Evolutionary conservation across 64 coral and sea anemone species (phyloP).

Genomic region (Platygyra sinensis): DNA sequence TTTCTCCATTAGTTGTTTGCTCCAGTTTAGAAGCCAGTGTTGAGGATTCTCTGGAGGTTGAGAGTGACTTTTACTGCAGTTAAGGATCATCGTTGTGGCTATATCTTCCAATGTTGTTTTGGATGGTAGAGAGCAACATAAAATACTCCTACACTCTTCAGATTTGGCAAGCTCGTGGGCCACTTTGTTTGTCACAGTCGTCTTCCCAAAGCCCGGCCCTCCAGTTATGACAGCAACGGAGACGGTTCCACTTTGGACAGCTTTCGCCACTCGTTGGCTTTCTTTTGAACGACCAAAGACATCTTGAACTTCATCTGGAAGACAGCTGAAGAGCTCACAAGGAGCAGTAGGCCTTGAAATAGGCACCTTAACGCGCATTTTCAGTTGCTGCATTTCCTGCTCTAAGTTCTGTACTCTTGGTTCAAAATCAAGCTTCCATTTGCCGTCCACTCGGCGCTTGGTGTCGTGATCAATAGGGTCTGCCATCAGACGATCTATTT

Average conservation of each 20-base stretch:
- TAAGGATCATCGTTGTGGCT: slow-evolving; percentile 15
- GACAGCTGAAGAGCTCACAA: background rate
- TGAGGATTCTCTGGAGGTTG: slow-evolving; percentile 29
- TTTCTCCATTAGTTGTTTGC: slow-evolving; percentile 6
- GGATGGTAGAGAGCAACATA: slow-evolving; percentile 25
- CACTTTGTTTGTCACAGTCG: slow-evolving; percentile 55
- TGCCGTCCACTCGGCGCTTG: slow-evolving; percentile 12
- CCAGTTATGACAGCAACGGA: slow-evolving; percentile 47
- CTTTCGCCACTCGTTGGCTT: background rate
- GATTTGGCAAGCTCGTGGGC: slow-evolving; percentile 34
- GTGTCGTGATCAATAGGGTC: slow-evolving; percentile 30
- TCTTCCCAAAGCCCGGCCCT: slow-evolving; percentile 72
- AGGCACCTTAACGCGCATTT: background rate
- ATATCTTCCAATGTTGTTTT: slow-evolving; percentile 26
- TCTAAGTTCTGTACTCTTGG: background rate
- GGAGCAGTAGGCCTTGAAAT: background rate
- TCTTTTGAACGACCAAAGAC: slow-evolving; percentile 40
- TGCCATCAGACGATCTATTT: slow-evolving; percentile 39
- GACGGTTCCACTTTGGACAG: background rate
- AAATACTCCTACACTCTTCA: background rate
- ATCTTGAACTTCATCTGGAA: slow-evolving; percentile 29
- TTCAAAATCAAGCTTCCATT: background rate
- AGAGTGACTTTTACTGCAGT: slow-evolving; percentile 34
- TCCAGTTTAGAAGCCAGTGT: slow-evolving; percentile 50
- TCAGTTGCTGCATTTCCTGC: background rate